These are phyloP conservation scores for Drosophila emarginata DNA, from an alignment of 2,888 invertebrate species.

Conservation along the genomic window DNA sequence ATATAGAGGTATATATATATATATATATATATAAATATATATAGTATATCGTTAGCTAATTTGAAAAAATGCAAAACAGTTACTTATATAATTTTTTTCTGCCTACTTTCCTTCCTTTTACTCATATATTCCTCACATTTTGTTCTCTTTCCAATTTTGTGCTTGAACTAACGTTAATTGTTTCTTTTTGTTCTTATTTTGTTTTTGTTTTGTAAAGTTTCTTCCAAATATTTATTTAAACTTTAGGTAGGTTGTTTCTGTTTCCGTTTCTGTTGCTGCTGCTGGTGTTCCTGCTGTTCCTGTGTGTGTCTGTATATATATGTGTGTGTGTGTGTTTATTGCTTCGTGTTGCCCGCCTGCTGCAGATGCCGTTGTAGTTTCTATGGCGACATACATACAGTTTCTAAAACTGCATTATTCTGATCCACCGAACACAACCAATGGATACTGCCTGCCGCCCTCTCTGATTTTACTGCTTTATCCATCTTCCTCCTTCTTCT, in stretches of 20 bases:
- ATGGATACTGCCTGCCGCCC: conserved; percentile 14
- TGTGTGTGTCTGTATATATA: conserved; percentile 24
- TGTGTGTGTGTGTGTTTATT: conserved; percentile 42
- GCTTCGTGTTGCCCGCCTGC: conserved; percentile 33
- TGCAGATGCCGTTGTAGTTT: neutral
- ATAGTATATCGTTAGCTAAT: conserved; percentile 31
- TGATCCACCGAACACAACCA: conserved; percentile 8
- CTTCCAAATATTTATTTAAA: conserved; percentile 63
- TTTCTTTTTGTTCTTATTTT: conserved; percentile 9
- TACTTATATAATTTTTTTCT: conserved; percentile 9
- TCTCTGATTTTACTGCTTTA: neutral
- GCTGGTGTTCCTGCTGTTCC: neutral
- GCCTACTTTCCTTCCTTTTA: neutral
- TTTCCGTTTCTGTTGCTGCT: conserved; percentile 36
- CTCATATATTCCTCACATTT: conserved; percentile 1
- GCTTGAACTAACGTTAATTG: conserved; percentile 43
- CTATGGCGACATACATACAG: conserved; percentile 13
- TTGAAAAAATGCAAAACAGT: conserved; percentile 26
- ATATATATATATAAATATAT: neutral
- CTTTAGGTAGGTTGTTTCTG: conserved; percentile 67
- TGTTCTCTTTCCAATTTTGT: conserved; percentile 32
- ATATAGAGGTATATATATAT: neutral
- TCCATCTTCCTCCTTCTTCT: conserved; percentile 11
- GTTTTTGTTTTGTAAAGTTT: conserved; percentile 57
- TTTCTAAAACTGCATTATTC: conserved; percentile 34